Conservation (phyloP, 2,113 vertebrate species). For the Regulus satrapa region DNA sequence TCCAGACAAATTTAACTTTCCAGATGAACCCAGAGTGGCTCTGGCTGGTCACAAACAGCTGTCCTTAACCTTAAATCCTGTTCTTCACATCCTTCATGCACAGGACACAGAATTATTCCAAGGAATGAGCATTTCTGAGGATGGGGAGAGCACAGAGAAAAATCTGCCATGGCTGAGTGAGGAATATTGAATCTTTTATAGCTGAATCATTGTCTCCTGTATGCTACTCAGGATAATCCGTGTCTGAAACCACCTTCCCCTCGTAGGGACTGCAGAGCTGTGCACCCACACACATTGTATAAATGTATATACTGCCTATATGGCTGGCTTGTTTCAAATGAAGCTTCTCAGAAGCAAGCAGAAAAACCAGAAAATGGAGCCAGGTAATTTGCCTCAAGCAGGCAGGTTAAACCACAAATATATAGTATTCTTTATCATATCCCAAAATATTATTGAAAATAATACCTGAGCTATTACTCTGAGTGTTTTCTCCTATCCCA, state of each 20-base stretch:
- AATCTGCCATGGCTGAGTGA: neutral
- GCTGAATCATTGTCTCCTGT: neutral
- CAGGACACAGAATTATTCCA: neutral
- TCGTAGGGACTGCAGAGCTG: neutral
- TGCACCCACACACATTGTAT: fast-evolving
- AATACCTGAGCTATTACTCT: neutral
- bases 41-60: neutral
- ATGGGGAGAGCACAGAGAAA: neutral
- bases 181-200: neutral
- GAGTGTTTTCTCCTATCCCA: neutral
- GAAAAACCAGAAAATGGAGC: neutral
- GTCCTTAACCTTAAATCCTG: neutral
- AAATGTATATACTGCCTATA: fast-evolving
- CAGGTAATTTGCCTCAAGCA: neutral
- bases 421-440: neutral
- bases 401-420: neutral
- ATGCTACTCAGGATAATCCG: neutral
- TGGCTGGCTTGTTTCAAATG: neutral
- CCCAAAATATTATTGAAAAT: neutral
- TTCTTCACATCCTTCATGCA: neutral
- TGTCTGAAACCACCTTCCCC: neutral
- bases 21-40: neutral
- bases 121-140: neutral
- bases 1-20: neutral
- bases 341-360: neutral